Conservation (phyloP, 2,113 vertebrate genomes). For the Salvelinus namaycush region DNA sequence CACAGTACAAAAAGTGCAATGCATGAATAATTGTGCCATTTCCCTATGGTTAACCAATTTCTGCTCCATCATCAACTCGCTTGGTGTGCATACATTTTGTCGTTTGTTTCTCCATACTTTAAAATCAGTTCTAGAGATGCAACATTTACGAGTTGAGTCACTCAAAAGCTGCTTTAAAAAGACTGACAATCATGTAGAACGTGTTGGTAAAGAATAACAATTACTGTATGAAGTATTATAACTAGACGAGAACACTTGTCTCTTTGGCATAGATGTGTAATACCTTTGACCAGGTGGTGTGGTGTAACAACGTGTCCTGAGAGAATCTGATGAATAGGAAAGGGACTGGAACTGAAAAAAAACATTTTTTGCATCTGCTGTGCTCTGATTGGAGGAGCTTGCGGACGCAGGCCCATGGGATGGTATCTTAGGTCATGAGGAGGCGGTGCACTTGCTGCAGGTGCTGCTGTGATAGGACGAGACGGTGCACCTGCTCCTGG, state of each 20-base stretch:
- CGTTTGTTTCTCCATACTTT: not conserved
- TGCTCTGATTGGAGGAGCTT: not conserved
- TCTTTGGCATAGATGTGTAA: not conserved
- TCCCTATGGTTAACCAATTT: not conserved
- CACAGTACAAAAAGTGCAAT: conserved; percentile 45
- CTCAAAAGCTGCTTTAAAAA: not conserved
- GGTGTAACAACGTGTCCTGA: conserved; percentile 43
- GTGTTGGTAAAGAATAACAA: too few species aligned
- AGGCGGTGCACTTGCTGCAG: conserved; percentile 81
- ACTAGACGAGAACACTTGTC: not conserved
- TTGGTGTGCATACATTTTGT: conserved; percentile 10
- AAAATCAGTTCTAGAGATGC: not conserved
- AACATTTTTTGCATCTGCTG: not conserved
- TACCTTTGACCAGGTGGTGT: not conserved
- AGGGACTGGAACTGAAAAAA: conserved; percentile 18
- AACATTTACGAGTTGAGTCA: conserved; percentile 23
- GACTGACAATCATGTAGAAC: not conserved
- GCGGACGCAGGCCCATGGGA: not conserved
- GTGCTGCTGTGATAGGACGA: conserved; percentile 85
- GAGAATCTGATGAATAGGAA: conserved; percentile 22
- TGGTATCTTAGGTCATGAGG: conserved; percentile 69
- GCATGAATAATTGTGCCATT: not conserved
- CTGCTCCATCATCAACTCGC: not conserved
- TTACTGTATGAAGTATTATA: not conserved
- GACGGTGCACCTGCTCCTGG: conserved; percentile 81